Percentiles rank a stretch among this genome's conserved stretches.
These are phyloP conservation scores for Parnassius orleans DNA, from an alignment of 2,888 invertebrate genomes.

Conservation along the genomic window DNA sequence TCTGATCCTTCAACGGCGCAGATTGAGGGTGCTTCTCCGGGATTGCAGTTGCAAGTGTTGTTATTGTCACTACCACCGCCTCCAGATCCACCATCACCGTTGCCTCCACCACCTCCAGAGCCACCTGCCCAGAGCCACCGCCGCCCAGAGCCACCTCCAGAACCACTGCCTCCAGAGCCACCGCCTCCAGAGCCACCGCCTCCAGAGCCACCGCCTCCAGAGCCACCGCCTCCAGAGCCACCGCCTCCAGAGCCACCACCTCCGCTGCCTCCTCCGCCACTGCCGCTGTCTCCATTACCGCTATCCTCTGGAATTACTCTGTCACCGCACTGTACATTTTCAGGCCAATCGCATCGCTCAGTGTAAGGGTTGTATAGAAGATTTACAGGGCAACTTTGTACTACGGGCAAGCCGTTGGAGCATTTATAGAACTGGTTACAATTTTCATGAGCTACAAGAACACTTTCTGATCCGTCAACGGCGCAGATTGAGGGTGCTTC, in stretches of 20 bases:
- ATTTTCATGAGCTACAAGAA: slow-evolving; percentile 28
- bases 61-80: slow-evolving; percentile 11
- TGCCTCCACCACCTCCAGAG: slow-evolving; percentile 13
- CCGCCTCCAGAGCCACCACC: neutral
- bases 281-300: too few species aligned
- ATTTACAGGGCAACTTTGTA: slow-evolving; percentile 31
- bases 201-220: too few species aligned
- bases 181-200: slow-evolving; percentile 2
- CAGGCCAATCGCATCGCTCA: slow-evolving; percentile 43
- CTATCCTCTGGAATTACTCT: too few species aligned
- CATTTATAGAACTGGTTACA: slow-evolving; percentile 43
- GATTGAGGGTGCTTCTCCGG: slow-evolving; percentile 40
- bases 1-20: slow-evolving; percentile 36
- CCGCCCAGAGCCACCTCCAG: slow-evolving; percentile 14
- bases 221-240: neutral
- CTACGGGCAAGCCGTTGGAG: slow-evolving; percentile 33
- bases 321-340: slow-evolving; percentile 5
- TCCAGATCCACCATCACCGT: neutral
- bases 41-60: slow-evolving; percentile 31
- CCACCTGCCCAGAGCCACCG: slow-evolving; percentile 1
- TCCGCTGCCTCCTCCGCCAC: too few species aligned
- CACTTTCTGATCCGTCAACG: slow-evolving; percentile 21
- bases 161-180: neutral
- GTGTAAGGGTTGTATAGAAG: slow-evolving; percentile 39
- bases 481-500: slow-evolving; percentile 32